Evolutionary conservation across 2,888 invertebrate genomes (phyloP).

Genomic region (Chrysomela aeneicollis): DNA sequence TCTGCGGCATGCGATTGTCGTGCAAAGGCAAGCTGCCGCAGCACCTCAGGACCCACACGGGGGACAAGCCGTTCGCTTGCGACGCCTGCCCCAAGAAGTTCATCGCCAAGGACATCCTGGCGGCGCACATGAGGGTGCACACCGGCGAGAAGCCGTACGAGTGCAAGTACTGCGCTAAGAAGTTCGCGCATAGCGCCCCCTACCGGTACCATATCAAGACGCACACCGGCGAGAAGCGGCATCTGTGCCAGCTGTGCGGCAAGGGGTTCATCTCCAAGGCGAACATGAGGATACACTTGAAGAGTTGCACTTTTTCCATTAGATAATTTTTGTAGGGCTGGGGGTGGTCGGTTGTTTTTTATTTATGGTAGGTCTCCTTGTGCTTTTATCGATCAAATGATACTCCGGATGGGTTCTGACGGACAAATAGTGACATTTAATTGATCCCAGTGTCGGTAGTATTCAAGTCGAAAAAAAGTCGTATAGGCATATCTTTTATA

Average conservation of each 20-base stretch:
- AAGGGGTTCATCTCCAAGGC: slow-evolving; percentile 41
- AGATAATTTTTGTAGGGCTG: slow-evolving; percentile 13
- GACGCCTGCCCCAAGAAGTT: slow-evolving; percentile 34
- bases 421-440: no score
- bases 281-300: slow-evolving; percentile 41
- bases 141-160: slow-evolving; percentile 51
- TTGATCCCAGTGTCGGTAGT: no score
- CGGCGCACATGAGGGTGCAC: slow-evolving; percentile 49
- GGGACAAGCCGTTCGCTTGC: slow-evolving; percentile 48
- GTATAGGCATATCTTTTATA: no score
- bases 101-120: slow-evolving; percentile 44
- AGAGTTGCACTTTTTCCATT: slow-evolving; percentile 31
- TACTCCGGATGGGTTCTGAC: no score
- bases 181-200: slow-evolving; percentile 37
- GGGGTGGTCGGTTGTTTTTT: no score
- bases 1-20: slow-evolving; percentile 54
- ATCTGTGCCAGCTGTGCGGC: slow-evolving; percentile 35
- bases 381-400: no score
- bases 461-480: no score
- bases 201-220: slow-evolving; percentile 40
- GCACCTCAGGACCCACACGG: slow-evolving; percentile 41
- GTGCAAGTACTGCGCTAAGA: slow-evolving; percentile 41
- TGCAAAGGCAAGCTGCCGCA: slow-evolving; percentile 60
- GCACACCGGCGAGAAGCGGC: slow-evolving; percentile 38
- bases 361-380: no score